Evolutionary conservation across 1,140 invertebrate species (phyloP), one percentile per base, ranked within the genome.

Genomic region (Leptopilina boulardi): DNA sequence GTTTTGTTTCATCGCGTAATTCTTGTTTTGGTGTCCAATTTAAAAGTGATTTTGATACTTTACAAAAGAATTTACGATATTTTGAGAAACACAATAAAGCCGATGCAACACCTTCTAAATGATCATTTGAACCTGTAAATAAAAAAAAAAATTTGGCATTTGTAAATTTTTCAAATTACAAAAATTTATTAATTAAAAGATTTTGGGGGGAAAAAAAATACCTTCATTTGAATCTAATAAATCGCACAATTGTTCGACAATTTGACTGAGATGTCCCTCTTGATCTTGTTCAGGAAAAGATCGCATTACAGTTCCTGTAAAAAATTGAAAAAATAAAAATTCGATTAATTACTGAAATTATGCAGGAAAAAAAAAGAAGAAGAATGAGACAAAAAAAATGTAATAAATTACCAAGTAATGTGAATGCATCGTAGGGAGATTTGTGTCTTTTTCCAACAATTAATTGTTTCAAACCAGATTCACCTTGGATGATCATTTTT

Each of bases 41-140:
- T 6, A 89, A 21, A n/a, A n/a, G n/a, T 34, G 70, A 76, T 3
- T 34, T 56, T 0, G 81, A 71, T 3, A 89, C 71, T 41, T 81
- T 66, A 0, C 77, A n/a, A 10, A 89, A 88, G 26, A 85, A 73
- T 5, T 86, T 86, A 11, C 82, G 81, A 3, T 80, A 77, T 42
- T 82, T 82, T 18, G n/a, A 71, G 41, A 91, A 77, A 42, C 84
- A 86, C 13, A 90, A 42, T 19, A 91, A 80, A 0, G 88, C 88
- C 2, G 85, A 80, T 15, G 85, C 77, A 38, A 87, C 74, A 2
- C 89, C 87, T 79, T 91, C 89, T 74, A 89, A 84, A 42, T 86
- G 80, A 41, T 90, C 87, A 0, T 80, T 70, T 1, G 85, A 74
- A 23, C 76, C 89, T 90, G 56, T 71, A 71, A 78, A 47, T n/a